Evolutionary conservation across 2,888 invertebrate genomes (phyloP).

Genomic region (Drosophila atroscutellata): DNA sequence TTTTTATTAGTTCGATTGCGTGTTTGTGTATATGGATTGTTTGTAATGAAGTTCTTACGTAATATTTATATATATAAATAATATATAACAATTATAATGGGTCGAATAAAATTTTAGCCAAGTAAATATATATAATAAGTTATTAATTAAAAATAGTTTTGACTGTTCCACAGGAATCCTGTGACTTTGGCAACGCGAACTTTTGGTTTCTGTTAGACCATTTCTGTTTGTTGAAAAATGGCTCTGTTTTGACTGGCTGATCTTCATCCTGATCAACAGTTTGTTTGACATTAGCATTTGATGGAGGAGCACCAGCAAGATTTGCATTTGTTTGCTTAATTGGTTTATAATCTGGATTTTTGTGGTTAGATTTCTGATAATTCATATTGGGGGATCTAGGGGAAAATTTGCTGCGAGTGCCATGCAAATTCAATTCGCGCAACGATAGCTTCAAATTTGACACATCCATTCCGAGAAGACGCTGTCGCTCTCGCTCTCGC

Average conservation of each 20-base stretch:
- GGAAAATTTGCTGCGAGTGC: background rate
- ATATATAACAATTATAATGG: no score
- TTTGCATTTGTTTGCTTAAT: background rate
- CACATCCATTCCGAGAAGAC: no score
- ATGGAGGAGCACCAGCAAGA: background rate
- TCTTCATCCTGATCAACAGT: background rate
- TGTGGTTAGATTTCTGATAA: background rate
- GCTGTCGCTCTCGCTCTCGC: background rate
- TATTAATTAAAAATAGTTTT: no score
- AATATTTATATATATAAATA: no score
- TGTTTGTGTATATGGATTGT: no score
- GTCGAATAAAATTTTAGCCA: background rate
- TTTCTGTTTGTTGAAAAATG: background rate
- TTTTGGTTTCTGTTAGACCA: constrained; percentile 7
- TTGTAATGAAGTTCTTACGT: no score
- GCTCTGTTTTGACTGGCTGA: background rate
- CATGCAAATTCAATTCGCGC: constrained; percentile 18
- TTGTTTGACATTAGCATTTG: background rate
- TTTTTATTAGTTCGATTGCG: no score
- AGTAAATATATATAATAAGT: no score
- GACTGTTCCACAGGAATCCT: no score
- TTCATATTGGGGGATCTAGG: background rate
- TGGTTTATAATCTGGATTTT: background rate
- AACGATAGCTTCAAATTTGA: constrained; percentile 3
- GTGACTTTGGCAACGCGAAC: background rate